Base-by-base conservation (phyloP, 1,140 invertebrate genomes). In the Halictus rubicundus region DNA sequence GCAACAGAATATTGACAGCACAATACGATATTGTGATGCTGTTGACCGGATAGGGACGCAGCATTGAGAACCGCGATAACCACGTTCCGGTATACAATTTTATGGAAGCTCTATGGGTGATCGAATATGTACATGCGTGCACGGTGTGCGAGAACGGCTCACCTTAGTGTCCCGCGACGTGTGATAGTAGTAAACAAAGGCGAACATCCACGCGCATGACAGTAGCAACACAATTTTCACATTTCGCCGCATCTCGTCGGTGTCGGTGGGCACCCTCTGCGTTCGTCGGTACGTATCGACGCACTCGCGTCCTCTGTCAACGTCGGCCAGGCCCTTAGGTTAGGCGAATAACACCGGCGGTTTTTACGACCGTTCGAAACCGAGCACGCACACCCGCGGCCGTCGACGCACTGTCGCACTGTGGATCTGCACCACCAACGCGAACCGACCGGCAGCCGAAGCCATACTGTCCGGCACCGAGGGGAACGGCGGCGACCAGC, bases 171-270 rank as follows among this genome's bases (percentile, higher is more conserved):
- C 93, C 81, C 90, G 89, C 10, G 93, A 92, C 52, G 92, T 90
- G 85, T 94, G 94, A 69, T 94, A 93, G 88, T 94, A 94, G 90
- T 94, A 94, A 89, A 94, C 93, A 90, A 94, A 94, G 82, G 91
- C 93, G 83, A 93, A 94, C 94, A 94, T 94, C 94, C 94, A 94
- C 61, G 92, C 92, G 89, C 93, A 93, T 79, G 94, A 94, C 81
- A 94, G 91, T 68, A 94, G 87, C 76, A 94, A 89, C 85, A 94
- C 90, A 87, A 94, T 91, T 91, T 94, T 94, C 78, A 94, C 93
- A 91, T 94, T 94, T 81, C 94, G 93, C 89, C 94, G 91, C 94
- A 94, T 94, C 88, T 89, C 88, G 88, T 73, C 71, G n/a, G 27
- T 46, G 69, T 75, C 27, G 27, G 52, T 64, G 5, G 68, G 64